Evolutionary conservation across 2,888 invertebrate genomes (phyloP).

Genomic region (Ormyrus rosae): DNA sequence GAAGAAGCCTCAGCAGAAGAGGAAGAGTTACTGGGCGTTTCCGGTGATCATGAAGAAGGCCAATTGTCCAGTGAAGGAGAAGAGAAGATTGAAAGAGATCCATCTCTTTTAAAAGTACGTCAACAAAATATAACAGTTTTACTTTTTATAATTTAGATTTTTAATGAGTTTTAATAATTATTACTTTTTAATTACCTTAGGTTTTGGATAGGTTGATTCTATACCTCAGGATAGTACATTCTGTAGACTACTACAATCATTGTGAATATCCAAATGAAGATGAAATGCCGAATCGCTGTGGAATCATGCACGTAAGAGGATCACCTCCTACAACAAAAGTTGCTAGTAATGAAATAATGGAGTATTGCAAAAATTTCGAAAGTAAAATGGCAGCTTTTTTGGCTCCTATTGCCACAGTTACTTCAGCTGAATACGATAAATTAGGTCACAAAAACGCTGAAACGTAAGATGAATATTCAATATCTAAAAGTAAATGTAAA

Average conservation of each 20-base stretch:
- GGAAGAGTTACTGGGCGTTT: slow-evolving; percentile 90
- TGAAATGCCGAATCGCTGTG: slow-evolving; percentile 99
- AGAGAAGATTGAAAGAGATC: slow-evolving; percentile 83
- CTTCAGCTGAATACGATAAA: slow-evolving; percentile 87
- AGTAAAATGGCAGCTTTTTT: slow-evolving; percentile 93
- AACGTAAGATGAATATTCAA: slow-evolving; percentile 70
- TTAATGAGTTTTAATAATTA: slow-evolving; percentile 9
- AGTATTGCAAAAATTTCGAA: slow-evolving; percentile 89
- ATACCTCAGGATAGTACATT: slow-evolving; percentile 97
- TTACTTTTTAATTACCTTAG: slow-evolving; percentile 62
- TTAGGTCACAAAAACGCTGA: slow-evolving; percentile 89
- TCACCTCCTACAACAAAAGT: slow-evolving; percentile 90
- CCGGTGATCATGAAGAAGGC: slow-evolving; percentile 77
- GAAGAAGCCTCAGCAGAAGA: slow-evolving; percentile 99
- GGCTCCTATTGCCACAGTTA: slow-evolving; percentile 84
- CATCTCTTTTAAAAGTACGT: slow-evolving; percentile 82
- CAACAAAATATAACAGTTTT: slow-evolving; percentile 22
- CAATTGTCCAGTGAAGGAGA: slow-evolving; percentile 74
- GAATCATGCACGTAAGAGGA: slow-evolving; percentile 97
- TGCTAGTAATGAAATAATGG: slow-evolving; percentile 83
- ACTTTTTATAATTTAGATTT: slow-evolving; percentile 14
- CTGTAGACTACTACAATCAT: slow-evolving; percentile 99
- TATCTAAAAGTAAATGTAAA: slow-evolving; percentile 6
- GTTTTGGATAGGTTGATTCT: slow-evolving; percentile 88
- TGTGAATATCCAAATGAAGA: slow-evolving; percentile 99